Evolutionary conservation across 1,140 invertebrate genomes (phyloP), one percentile per base, ranked within the genome.

Genomic region (Tetramorium alpestre): DNA sequence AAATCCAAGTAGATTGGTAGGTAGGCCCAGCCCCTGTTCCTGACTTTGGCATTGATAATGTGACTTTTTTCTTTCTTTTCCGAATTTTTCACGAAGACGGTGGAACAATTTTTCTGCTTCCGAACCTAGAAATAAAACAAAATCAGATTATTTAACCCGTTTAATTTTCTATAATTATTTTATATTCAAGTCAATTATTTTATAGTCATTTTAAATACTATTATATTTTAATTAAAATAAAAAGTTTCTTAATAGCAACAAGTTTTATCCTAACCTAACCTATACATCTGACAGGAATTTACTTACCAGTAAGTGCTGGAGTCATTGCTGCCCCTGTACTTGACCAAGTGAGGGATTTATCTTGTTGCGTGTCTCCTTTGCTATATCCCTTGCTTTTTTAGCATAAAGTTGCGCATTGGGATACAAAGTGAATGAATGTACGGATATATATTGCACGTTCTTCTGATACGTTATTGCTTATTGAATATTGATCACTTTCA

Each of bases 81-180:
- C 41, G 25, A 69, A 69, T 11, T 69, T 69, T 69, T 69, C 38
- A 47, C 41, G 41, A 41, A 69, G 41, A 69, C 65, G 41, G 16
- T 69, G 41, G 11, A 69, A 67, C 47, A 69, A 22, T 18, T 47
- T 69, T 69, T 69, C 65, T 69, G 65, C 65, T 69, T 69, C n/a
- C 41, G 47, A 3, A 69, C n/a, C 41, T 47, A 2, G 47, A 69
- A 25, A 69, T 6, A 47, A 10, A 69, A 67, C 13, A 0, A 69
- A 69, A 4, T 67, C 10, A 67, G 6, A 64, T 13, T 6, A 16
- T 64, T 18, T 33, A 64, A 64, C 28, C 33, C 33, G 60, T 44
- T 67, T 64, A 67, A 38, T 67, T 41, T 41, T 67, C 8, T 41
- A 41, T 44, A 22, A 41, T 44, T 67, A n/a, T 41, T 67, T 67